These are phyloP conservation scores for Drosophila ficusphila DNA, from an alignment of 1,140 invertebrate species.

Conservation along the genomic window DNA sequence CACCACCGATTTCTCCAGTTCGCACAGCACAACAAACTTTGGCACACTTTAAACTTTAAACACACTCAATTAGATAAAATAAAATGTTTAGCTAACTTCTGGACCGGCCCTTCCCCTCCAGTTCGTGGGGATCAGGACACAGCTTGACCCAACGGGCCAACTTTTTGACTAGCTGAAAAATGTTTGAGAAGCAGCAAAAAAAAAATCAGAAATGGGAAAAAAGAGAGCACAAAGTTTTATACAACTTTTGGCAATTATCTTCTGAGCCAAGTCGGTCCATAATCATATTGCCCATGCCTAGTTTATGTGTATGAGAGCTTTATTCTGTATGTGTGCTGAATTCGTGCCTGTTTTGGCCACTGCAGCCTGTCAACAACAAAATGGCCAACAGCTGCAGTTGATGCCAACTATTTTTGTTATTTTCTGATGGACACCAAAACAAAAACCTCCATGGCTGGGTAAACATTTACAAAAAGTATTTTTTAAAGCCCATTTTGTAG, in stretches of 20 bases:
- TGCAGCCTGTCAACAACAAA: slow-evolving; percentile 53
- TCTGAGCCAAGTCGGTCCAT: slow-evolving; percentile 54
- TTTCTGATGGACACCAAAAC: slow-evolving; percentile 35
- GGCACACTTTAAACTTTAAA: slow-evolving; percentile 81
- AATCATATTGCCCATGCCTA: slow-evolving; percentile 37
- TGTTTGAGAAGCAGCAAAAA: slow-evolving; percentile 58
- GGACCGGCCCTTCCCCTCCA: slow-evolving; percentile 1
- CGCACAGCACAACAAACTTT: slow-evolving; percentile 61
- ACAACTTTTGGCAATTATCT: slow-evolving; percentile 82
- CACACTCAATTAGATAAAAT: slow-evolving; percentile 82
- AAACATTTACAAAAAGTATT: slow-evolving; percentile 18
- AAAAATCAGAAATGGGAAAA: slow-evolving; percentile 3
- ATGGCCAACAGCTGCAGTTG: slow-evolving; percentile 28
- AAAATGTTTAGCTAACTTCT: slow-evolving; percentile 79
- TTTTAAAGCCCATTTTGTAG: slow-evolving; percentile 27
- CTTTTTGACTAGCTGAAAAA: slow-evolving; percentile 81
- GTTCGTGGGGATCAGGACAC: slow-evolving; percentile 55
- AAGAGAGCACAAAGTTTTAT: slow-evolving; percentile 33
- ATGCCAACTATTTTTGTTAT: slow-evolving; percentile 29
- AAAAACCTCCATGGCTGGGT: slow-evolving; percentile 7
- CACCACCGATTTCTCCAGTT: slow-evolving; percentile 27
- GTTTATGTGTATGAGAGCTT: not conserved
- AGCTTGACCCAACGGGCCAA: slow-evolving; percentile 78
- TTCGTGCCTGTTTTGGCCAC: slow-evolving; percentile 10
- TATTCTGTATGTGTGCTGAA: not conserved